Evolutionary conservation across 1,140 invertebrate species (phyloP), one percentile per base, ranked within the genome.

Genomic region (Thalassaphorura encarpata): DNA sequence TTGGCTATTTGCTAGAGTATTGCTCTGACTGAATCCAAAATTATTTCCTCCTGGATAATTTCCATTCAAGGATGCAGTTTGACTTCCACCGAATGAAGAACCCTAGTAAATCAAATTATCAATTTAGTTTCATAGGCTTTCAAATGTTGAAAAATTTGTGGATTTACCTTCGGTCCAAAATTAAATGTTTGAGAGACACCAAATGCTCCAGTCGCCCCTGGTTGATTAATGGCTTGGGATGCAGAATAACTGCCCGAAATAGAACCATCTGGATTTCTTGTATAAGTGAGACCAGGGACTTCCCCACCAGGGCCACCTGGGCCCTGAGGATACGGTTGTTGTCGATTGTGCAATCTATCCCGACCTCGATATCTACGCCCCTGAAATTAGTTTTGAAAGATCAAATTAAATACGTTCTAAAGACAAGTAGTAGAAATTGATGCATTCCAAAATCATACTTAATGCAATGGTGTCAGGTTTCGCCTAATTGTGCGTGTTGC

Each of bases 141-240:
- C 21, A 43, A 8, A 16, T 13, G 21, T 16, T 43, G 11, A 8
- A 26, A 24, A 6, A 23, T 13, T n/a, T 48, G 15, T 48, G 5
- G 23, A 8, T 15, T 50, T 50, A 50, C 48, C 13, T 52, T 52
- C 24, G 41, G 52, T 11, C 52, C 52, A 11, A 54, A 43, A 27
- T 54, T 40, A 16, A 54, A 43, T 2, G 52, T 54, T 29, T 54
- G 21, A 3, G 52, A 43, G 24, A 54, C 24, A 5, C 24, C 52
- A 28, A 27, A 24, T 21, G 42, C 42, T 26, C 26, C 41, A 19
- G n/a, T 36, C 15, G 28, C 24, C 5, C 39, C 33, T 36, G 33
- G 33, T 36, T n/a, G 11, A 36, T 36, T 26, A 18, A 54, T 43
- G 13, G 52, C 52, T 5, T 46, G 13, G 13, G 40, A 11, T 8